Base-by-base conservation (phyloP, 2,113 vertebrate genomes). In the Budorcas taxicolor region DNA sequence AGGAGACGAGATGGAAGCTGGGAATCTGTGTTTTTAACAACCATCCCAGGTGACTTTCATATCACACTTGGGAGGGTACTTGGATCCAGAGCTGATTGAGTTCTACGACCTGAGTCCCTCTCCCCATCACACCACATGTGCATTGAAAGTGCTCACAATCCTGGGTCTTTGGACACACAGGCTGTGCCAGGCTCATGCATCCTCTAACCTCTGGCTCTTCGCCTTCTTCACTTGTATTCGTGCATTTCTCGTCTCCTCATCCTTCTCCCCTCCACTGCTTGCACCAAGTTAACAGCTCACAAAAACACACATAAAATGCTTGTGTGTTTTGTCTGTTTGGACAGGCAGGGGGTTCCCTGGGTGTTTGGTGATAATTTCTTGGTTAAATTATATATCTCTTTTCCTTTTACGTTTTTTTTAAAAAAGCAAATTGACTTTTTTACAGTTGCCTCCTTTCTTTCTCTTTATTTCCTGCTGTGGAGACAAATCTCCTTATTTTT, bases 381-480 rank as follows among this genome's bases (percentile, higher is more conserved):
- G 93, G 94, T 98, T 98, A 98, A 98, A 98, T 97, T 97, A 80
- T 97, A 96, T 97, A 50, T 89, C 2, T 43, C 90, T 53, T 94
- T 97, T 81, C 81, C 88, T 96, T 95, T 97, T 53, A 94, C 15
- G 29, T 62, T 45, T 8, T 45, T 45, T 45, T 45, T 95, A 97
- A 98, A 98, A 97, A 96, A 97, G 95, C 87, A 98, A 98, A 97
- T 98, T 98, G 96, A 91, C 92, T 98, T 97, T 96, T 97, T 96
- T 98, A 97, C n/a, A 97, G 96, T 98, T 98, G 27, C 62, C 23
- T 52, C 52, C 31, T 92, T 55, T 82, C 27, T 90, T 45, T 90
- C 50, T 8, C 15, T 98, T 98, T 90, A 96, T 98, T 98, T 98
- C 98, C 98, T 98, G 97, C 98, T 98, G 98, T 94, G 98, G 94